phyloP scores from a whole-genome alignment of 92 coral and sea anemone species.

The Epizoanthus illoricatus region DNA sequence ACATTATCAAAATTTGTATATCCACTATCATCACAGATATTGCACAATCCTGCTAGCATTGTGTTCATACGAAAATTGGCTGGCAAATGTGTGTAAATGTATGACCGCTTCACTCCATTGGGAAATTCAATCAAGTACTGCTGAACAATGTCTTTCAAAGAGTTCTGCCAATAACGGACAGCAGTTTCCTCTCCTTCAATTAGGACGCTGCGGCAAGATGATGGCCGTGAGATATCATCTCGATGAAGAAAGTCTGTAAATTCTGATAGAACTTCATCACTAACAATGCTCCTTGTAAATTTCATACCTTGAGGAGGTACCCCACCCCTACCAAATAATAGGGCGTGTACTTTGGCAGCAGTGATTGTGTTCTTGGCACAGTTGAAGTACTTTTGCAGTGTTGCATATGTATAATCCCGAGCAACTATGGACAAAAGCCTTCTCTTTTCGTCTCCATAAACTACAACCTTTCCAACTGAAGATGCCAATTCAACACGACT shows the following conservation, averaged over 20 bases:
- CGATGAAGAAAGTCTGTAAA: neutral
- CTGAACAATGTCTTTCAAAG: neutral
- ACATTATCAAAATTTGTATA: conserved; percentile 23
- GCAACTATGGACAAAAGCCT: neutral
- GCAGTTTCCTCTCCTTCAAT: conserved; percentile 32
- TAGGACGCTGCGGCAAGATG: conserved; percentile 38
- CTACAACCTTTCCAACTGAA: neutral
- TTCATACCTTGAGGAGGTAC: neutral
- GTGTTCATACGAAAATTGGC: conserved; percentile 9
- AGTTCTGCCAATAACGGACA: conserved; percentile 21
- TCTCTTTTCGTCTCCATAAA: neutral
- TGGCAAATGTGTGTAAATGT: conserved; percentile 40
- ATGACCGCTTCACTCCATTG: conserved; percentile 34
- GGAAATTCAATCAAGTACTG: conserved; percentile 19
- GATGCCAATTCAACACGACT: neutral
- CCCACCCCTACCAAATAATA: neutral
- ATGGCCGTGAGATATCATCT: conserved; percentile 8
- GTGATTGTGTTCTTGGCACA: neutral
- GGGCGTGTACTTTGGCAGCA: neutral
- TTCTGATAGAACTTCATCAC: neutral
- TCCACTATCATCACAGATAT: conserved; percentile 30
- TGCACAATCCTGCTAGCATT: conserved; percentile 43
- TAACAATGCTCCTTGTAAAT: neutral
- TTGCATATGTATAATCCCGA: neutral
- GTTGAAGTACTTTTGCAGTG: neutral